Evolutionary conservation across 2,113 vertebrate species (phyloP).

Genomic region (Nothocercus julius): DNA sequence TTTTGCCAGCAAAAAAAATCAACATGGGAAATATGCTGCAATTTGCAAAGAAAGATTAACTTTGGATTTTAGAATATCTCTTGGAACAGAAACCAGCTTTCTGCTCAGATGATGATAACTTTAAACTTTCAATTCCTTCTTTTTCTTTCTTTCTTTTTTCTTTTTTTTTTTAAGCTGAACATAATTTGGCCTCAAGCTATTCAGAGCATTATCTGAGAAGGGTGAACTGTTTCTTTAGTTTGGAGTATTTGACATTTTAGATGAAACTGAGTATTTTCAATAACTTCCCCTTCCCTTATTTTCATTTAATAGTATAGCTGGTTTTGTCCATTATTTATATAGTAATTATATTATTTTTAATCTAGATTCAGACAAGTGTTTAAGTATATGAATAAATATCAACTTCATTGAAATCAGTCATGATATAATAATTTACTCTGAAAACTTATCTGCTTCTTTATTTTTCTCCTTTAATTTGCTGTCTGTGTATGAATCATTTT

Average conservation of each 20-base stretch:
- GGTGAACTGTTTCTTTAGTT: background rate
- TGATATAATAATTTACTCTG: background rate
- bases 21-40: background rate
- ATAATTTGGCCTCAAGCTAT: background rate
- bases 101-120: too few species aligned
- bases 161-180: background rate
- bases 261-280: background rate
- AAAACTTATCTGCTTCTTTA: background rate
- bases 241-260: background rate
- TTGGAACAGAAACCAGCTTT: background rate
- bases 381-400: background rate
- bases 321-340: background rate
- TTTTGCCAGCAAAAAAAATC: background rate
- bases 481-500: background rate
- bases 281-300: background rate
- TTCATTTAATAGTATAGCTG: background rate
- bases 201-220: background rate
- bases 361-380: background rate
- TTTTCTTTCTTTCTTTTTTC: background rate
- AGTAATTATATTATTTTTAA: background rate
- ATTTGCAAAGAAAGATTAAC: background rate
- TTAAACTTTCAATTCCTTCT: background rate
- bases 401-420: background rate
- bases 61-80: background rate
- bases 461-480: background rate